phyloP scores from a whole-genome alignment of 2,888 invertebrate genomes.

The Hesperia comma region DNA sequence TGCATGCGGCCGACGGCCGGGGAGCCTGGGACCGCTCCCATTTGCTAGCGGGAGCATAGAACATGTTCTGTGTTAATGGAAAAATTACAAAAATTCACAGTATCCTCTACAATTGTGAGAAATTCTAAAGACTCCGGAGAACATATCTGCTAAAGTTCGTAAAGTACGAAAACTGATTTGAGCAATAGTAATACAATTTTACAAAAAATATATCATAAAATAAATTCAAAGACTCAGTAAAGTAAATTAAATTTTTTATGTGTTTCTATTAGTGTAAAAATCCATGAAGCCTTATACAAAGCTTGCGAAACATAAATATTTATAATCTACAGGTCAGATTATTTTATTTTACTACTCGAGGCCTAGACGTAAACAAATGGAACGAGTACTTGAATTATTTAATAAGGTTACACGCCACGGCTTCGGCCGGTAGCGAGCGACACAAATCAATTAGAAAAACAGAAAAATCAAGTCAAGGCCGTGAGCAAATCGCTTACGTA shows the following conservation, averaged over 20 bases:
- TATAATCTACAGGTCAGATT: background rate
- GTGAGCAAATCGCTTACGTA: background rate
- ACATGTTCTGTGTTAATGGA: too few relatives aligned
- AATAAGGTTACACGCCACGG: conserved; percentile 4
- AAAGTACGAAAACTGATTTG: background rate
- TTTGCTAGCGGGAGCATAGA: background rate
- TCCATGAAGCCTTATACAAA: too few relatives aligned
- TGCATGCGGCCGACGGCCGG: background rate
- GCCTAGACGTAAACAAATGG: background rate
- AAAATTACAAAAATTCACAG: too few relatives aligned
- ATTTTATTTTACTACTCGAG: background rate
- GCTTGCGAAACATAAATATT: too few relatives aligned
- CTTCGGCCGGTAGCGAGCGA: background rate
- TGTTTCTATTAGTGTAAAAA: too few relatives aligned
- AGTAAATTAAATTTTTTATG: too few relatives aligned
- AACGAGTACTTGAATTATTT: background rate
- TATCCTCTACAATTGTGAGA: too few relatives aligned
- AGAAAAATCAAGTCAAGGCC: conserved; percentile 3
- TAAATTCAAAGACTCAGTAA: too few relatives aligned
- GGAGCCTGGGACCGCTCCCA: background rate
- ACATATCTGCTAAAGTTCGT: too few relatives aligned
- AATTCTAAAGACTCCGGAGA: too few relatives aligned
- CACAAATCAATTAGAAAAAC: conserved; percentile 8
- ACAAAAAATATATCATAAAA: too few relatives aligned
- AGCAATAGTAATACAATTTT: background rate